Base-by-base conservation (phyloP, 2,797 vertebrate species). In the Tarsius wallacei region DNA sequence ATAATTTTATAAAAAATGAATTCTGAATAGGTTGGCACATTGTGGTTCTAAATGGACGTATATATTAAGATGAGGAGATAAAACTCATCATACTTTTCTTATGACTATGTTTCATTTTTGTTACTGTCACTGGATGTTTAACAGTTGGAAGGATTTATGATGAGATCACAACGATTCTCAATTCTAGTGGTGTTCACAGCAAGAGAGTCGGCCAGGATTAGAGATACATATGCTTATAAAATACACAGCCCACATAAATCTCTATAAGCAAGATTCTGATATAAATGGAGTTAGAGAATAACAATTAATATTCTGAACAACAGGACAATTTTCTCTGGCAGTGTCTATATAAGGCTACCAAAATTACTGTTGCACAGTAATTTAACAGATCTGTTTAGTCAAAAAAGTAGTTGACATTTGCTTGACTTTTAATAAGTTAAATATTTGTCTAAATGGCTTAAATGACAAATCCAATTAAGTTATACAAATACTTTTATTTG, bases 121-220 rank as follows among this genome's bases (percentile, higher is more conserved):
- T 84, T 74, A 74, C 31, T 14, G 3, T 85, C 68, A 83, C n/a
- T 93, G 59, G 61, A 55, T 96, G 21, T 87, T 73, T 81, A 95
- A 94, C 70, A 84, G 64, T 91, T 21, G 28, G 36, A 80, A 92
- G 28, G 77, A 93, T 96, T 96, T 96, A 96, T 93, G 84, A 97
- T 92, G 81, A 92, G 71, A 82, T 87, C 81, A 95, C 81, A 82
- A 96, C 92, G 92, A 90, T 82, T 97, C 57, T 96, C 61, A 80
- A 33, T 96, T 96, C 90, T 87, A 55, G 16, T 21, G 26, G n/a
- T 90, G 36, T 96, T 96, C 77, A 51, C 70, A 91, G 84, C 55
- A 94, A 84, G 55, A 91, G 36, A 94, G 59, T 66, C 93, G 84
- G 26, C 55, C 10, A 71, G 24, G 31, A 74, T 94, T 92, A 85